Evolutionary conservation across 2,797 vertebrate species (phyloP).

Genomic region (Myotis vivesi): DNA sequence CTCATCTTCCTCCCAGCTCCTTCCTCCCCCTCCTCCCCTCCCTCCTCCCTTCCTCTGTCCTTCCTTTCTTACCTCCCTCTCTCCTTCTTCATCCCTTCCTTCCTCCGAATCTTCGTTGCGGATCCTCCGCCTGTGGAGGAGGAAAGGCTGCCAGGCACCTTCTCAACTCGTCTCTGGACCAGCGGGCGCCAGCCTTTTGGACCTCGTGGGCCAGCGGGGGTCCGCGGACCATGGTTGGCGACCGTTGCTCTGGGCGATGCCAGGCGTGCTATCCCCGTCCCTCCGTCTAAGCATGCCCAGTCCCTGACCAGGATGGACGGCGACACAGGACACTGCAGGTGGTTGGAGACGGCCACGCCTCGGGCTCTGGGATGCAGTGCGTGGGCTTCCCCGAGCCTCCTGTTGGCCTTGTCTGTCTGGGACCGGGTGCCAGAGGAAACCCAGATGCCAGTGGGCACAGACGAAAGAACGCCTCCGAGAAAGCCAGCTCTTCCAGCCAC

Average conservation of each 20-base stretch:
- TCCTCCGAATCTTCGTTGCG: neutral
- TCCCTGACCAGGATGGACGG: neutral
- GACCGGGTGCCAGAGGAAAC: neutral
- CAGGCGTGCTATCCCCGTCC: neutral
- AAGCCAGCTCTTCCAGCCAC: neutral
- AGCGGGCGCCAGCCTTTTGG: too few species aligned
- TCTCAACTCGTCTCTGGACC: neutral
- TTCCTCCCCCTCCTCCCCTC: rapidly evolving
- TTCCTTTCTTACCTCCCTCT: rapidly evolving
- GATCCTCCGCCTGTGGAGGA: neutral
- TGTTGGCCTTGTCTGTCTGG: neutral
- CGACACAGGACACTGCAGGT: too few species aligned
- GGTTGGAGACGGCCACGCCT: too few species aligned
- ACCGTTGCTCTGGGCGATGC: too few species aligned
- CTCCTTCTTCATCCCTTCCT: too few species aligned
- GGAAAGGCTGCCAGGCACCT: neutral
- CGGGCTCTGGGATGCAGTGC: too few species aligned
- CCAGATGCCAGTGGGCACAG: neutral
- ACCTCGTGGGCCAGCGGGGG: too few species aligned
- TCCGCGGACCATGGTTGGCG: too few species aligned
- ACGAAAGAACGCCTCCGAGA: neutral
- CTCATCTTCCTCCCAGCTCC: too few species aligned
- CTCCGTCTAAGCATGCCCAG: neutral
- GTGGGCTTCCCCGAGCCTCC: neutral
- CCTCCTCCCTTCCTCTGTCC: rapidly evolving